These are phyloP conservation scores for Drosophila prolongata DNA, from an alignment of 2,888 invertebrate species.

Conservation along the genomic window DNA sequence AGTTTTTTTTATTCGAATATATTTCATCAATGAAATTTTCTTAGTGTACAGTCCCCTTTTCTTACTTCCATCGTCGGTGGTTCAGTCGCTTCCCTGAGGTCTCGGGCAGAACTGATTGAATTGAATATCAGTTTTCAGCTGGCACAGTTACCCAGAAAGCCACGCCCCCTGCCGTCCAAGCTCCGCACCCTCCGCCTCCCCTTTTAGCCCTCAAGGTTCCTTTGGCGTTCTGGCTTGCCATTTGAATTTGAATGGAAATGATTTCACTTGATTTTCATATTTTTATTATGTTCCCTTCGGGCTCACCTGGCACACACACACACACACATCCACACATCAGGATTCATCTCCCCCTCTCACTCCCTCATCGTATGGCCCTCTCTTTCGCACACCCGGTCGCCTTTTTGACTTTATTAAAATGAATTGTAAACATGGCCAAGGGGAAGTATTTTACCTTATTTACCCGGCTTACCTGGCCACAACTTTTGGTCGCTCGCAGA, in stretches of 20 bases:
- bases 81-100: constrained; percentile 26
- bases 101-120: constrained; percentile 68
- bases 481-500: constrained; percentile 5
- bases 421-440: constrained; percentile 25
- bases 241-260: constrained; percentile 77
- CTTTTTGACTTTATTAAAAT: constrained; percentile 50
- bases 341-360: neutral
- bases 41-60: neutral
- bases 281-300: constrained; percentile 58
- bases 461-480: constrained; percentile 11
- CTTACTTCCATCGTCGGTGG: neutral
- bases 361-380: neutral
- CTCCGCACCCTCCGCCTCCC: neutral
- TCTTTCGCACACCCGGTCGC: constrained; percentile 18
- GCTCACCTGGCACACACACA: constrained; percentile 17
- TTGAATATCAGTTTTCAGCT: constrained; percentile 77
- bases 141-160: constrained; percentile 12
- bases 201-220: neutral
- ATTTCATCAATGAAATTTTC: neutral
- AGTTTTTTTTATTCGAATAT: neutral
- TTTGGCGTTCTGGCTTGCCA: constrained; percentile 48
- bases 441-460: constrained; percentile 1
- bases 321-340: neutral
- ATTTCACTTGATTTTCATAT: constrained; percentile 78
- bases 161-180: constrained; percentile 7